Conservation (phyloP, 2,113 vertebrate genomes). For the crab-eating macaque (Macaca fascicularis) region DNA sequence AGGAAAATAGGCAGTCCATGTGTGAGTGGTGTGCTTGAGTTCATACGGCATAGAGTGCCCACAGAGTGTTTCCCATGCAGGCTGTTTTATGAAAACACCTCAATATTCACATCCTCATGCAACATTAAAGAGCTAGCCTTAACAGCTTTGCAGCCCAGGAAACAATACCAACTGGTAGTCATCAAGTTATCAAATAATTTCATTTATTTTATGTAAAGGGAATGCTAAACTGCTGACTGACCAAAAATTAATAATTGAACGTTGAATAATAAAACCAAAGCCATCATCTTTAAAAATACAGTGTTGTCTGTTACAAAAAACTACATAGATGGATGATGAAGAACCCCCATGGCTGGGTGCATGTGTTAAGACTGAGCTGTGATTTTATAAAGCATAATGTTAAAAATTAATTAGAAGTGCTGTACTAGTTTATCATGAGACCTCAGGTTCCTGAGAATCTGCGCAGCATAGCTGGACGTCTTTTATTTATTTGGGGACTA, state of each 20-base stretch:
- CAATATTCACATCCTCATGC: not conserved
- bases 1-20: not conserved
- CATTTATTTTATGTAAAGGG: conserved; percentile 34
- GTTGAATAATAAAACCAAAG: conserved; percentile 42
- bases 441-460: not conserved
- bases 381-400: conserved; percentile 40
- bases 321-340: not conserved
- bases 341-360: not conserved
- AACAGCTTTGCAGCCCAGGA: not conserved
- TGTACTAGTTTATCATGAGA: not conserved
- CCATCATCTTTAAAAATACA: conserved; percentile 9
- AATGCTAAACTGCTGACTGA: conserved; percentile 27
- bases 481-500: conserved; percentile 42
- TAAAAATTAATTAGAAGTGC: conserved; percentile 15
- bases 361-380: not conserved
- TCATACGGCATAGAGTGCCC: not conserved
- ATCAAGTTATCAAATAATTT: conserved; percentile 42
- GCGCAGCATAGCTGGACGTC: not conserved
- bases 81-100: not conserved
- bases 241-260: conserved; percentile 3
- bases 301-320: not conserved
- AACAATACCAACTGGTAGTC: not conserved
- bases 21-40: not conserved
- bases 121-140: not conserved
- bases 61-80: not conserved